These are phyloP conservation scores for Crocallis elinguaria DNA, from an alignment of 2,888 invertebrate genomes.

Conservation along the genomic window DNA sequence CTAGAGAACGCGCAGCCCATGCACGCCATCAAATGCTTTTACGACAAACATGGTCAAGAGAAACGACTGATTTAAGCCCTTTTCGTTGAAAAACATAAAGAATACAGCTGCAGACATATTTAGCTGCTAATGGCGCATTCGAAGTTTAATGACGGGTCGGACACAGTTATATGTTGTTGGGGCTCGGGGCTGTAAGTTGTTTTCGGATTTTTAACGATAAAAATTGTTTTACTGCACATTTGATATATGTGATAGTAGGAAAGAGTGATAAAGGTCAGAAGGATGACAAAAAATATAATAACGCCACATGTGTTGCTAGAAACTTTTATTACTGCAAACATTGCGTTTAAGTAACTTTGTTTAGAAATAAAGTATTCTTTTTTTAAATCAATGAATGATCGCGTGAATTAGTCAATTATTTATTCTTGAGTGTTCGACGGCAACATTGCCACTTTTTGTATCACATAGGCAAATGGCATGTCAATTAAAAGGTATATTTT, in stretches of 20 bases:
- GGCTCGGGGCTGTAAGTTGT: slow-evolving; percentile 9
- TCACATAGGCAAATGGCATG: too few species aligned
- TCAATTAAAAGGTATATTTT: too few species aligned
- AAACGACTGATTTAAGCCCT: slow-evolving; percentile 71
- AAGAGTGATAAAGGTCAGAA: neutral
- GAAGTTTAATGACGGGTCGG: slow-evolving; percentile 31
- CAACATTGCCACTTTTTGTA: too few species aligned
- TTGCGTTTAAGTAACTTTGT: too few species aligned
- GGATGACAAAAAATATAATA: neutral
- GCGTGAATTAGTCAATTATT: too few species aligned
- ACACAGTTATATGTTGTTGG: slow-evolving; percentile 27
- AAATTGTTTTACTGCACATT: neutral
- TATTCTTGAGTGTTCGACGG: too few species aligned
- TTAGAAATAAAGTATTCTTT: too few species aligned
- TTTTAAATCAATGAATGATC: too few species aligned
- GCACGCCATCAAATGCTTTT: slow-evolving; percentile 71
- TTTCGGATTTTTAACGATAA: slow-evolving; percentile 21
- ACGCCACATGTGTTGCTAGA: neutral
- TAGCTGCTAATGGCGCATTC: slow-evolving; percentile 62
- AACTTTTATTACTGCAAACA: neutral
- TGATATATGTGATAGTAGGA: neutral
- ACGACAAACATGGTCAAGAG: slow-evolving; percentile 70
- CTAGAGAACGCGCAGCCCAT: slow-evolving; percentile 61
- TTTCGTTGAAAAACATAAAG: slow-evolving; percentile 70
- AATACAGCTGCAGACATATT: slow-evolving; percentile 75